phyloP scores from a whole-genome alignment of 2,888 invertebrate genomes.

The Tanypteryx hageni region DNA sequence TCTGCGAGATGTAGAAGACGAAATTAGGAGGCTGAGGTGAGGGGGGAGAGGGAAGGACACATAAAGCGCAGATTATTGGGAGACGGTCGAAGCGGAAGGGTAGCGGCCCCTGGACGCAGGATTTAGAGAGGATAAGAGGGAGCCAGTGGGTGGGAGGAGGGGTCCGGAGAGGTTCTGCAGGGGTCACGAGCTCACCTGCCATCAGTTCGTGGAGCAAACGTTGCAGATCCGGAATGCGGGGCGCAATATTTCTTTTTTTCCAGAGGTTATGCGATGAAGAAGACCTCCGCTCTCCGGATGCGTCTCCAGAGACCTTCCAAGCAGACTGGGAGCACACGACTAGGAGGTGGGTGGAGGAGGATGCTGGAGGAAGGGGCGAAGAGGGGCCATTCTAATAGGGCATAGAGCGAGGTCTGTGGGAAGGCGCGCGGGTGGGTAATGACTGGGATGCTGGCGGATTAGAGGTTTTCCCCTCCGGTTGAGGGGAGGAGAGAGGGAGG shows the following conservation, averaged over 20 bases:
- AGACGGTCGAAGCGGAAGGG: not conserved
- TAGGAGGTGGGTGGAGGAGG: not conserved
- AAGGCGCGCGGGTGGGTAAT: not conserved
- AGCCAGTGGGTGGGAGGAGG: not conserved
- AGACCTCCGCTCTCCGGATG: not conserved
- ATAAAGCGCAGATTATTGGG: not conserved
- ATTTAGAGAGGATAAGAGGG: not conserved
- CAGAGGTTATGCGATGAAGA: not conserved
- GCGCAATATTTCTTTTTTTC: slow-evolving; percentile 15
- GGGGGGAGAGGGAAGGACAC: not conserved
- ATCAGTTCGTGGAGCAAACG: slow-evolving; percentile 50
- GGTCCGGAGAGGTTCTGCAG: not conserved
- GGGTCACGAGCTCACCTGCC: slow-evolving; percentile 42
- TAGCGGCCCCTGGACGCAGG: not conserved
- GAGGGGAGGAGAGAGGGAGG: not conserved
- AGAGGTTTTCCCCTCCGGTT: not conserved
- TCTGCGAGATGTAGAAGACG: not conserved
- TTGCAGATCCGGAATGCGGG: slow-evolving; percentile 43
- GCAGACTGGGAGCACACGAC: not conserved
- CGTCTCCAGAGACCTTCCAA: not conserved
- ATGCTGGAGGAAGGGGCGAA: not conserved
- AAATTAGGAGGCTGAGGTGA: not conserved
- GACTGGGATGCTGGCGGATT: not conserved
- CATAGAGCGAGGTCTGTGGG: not conserved
- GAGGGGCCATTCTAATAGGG: not conserved